phyloP scores from a whole-genome alignment of 2,797 vertebrate species.

The Trematomus bernacchii region DNA sequence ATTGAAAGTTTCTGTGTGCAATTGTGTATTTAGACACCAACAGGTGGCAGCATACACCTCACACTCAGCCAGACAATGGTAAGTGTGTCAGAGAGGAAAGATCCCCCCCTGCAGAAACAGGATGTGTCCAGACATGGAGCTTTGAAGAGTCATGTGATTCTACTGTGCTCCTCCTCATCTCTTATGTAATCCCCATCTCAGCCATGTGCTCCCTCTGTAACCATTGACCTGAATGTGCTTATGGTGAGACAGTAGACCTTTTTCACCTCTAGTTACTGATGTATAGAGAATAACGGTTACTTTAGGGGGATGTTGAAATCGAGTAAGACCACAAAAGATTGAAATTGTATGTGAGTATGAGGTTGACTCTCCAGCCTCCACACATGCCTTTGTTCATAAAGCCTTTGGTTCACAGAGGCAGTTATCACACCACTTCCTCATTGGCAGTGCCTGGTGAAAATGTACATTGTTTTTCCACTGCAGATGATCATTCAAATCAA shows the following conservation, averaged over 20 bases:
- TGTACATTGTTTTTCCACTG: constrained; percentile 8
- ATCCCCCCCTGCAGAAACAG: constrained; percentile 59
- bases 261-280: background rate
- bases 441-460: constrained; percentile 26
- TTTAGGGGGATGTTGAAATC: background rate
- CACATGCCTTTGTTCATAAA: constrained; percentile 40
- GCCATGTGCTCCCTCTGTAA: constrained; percentile 54
- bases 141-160: constrained; percentile 70
- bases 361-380: constrained; percentile 13
- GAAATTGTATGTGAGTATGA: background rate
- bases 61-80: constrained; percentile 31
- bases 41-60: constrained; percentile 62
- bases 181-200: constrained; percentile 72
- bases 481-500: constrained; percentile 8
- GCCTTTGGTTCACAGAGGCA: constrained; percentile 26
- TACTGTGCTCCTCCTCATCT: constrained; percentile 53
- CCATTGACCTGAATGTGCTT: constrained; percentile 56
- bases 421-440: constrained; percentile 59
- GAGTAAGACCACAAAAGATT: background rate
- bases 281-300: background rate
- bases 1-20: background rate
- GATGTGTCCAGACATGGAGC: constrained; percentile 59
- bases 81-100: constrained; percentile 61
- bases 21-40: constrained; percentile 28
- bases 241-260: constrained; percentile 14